Base-by-base conservation (phyloP, 2,113 vertebrate species). In the Motacilla tschutschensis region DNA sequence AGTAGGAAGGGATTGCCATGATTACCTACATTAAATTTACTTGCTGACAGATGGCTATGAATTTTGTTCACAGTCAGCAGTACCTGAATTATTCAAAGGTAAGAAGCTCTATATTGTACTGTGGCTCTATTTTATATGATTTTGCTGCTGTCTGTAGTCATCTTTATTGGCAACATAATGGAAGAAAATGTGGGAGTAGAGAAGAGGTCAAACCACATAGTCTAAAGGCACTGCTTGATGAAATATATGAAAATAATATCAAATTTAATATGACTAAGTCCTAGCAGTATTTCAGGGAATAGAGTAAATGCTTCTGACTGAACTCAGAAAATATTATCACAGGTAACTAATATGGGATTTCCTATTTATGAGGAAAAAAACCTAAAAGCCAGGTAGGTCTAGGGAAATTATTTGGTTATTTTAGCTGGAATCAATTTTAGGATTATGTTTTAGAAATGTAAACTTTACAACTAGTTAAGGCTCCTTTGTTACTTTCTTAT, bases 61-160 rank as follows among this genome's bases (percentile, higher is more conserved):
- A 67, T 79, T 85, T 79, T 90, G 25, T 17, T 78, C 70, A 57
- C 62, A 53, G 77, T 55, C 62, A 83, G 13, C 50, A 74, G 21
- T 48, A 87, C 41, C 50, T 85, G 65, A 85, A 88, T 90, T 83
- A 83, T 92, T 91, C 74, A 90, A 77, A 75, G 28, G 62, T 71
- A 78, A 80, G 28, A 88, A 74, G 6, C 17, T 81, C 58, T 83
- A 5, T 60, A 67, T 24, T 77, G 19, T 26, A 57, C 24, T 57
- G 16, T 35, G 35, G 10, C 43, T 91, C 57, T 85, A 33, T 40
- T 78, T 38, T 78, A 65, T 41, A 14, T 12, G 78, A 74, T 75
- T 83, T 81, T 86, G 9, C 31, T 71, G 18, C 33, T 83, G 12
- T 65, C 40, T 77, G 25, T 54, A 71, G 28, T 15, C 17, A 44